Conservation (phyloP, 2,113 vertebrate species). For the Proterorhinus semilunaris region DNA sequence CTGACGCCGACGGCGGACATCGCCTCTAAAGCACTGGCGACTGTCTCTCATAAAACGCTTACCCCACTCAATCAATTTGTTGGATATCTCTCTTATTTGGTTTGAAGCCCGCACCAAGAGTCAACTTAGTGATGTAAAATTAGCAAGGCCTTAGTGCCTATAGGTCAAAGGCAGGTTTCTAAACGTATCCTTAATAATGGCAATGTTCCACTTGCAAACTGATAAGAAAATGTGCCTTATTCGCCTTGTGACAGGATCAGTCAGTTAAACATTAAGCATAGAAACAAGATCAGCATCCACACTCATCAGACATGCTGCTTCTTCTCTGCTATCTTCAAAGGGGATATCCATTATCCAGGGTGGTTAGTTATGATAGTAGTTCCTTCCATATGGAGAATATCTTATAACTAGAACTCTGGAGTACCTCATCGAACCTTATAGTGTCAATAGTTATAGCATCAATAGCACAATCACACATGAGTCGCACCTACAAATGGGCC, state of each 20-base stretch:
- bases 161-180: slow-evolving; percentile 25
- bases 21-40: slow-evolving; percentile 39
- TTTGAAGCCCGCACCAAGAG: slow-evolving; percentile 12
- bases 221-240: slow-evolving; percentile 51
- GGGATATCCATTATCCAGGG: too few species aligned
- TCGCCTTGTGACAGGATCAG: slow-evolving; percentile 16
- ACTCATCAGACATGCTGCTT: too few species aligned
- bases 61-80: slow-evolving; percentile 22
- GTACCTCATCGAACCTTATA: too few species aligned
- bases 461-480: neutral
- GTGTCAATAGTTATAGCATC: too few species aligned
- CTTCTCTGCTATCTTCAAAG: too few species aligned
- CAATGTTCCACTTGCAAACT: slow-evolving; percentile 28
- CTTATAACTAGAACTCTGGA: too few species aligned
- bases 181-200: slow-evolving; percentile 22
- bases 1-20: slow-evolving; percentile 49
- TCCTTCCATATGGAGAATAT: too few species aligned
- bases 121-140: slow-evolving; percentile 42
- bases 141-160: slow-evolving; percentile 34
- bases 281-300: neutral
- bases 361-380: too few species aligned
- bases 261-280: slow-evolving; percentile 48
- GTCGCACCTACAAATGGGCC: neutral
- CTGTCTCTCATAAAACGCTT: slow-evolving; percentile 50
- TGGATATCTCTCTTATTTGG: slow-evolving; percentile 34